These are phyloP conservation scores for Cinara cedri DNA, from an alignment of 2,888 invertebrate species.

Conservation along the genomic window DNA sequence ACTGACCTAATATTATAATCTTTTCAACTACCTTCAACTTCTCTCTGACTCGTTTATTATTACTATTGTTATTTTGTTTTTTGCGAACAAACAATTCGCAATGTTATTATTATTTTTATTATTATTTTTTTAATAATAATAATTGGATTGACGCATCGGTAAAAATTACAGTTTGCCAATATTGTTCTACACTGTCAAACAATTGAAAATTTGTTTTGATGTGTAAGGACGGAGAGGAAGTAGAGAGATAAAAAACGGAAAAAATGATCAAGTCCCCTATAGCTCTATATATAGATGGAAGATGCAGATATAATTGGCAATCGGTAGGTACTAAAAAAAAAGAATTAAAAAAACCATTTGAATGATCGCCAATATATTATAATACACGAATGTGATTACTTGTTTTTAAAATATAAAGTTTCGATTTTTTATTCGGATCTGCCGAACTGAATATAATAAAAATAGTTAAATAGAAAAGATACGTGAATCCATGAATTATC, in stretches of 20 bases:
- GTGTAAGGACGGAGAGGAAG: too few species aligned
- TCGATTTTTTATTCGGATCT: too few species aligned
- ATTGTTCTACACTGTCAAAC: background rate
- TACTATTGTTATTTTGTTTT: slow-evolving; percentile 28
- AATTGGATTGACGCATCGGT: slow-evolving; percentile 34
- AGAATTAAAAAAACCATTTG: slow-evolving; percentile 29
- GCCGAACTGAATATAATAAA: too few species aligned
- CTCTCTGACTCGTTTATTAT: slow-evolving; percentile 22
- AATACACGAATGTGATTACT: slow-evolving; percentile 19
- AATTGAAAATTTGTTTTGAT: slow-evolving; percentile 13
- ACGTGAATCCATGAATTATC: too few species aligned
- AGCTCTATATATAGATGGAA: slow-evolving; percentile 4
- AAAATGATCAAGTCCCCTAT: slow-evolving; percentile 28
- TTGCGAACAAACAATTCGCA: slow-evolving; percentile 1
- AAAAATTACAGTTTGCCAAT: slow-evolving; percentile 20
- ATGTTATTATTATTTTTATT: slow-evolving; percentile 26
- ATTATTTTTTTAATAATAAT: slow-evolving; percentile 8
- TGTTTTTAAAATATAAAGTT: background rate
- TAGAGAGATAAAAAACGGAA: slow-evolving; percentile 8
- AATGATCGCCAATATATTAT: slow-evolving; percentile 14
- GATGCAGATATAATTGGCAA: slow-evolving; percentile 24
- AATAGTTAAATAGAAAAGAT: too few species aligned
- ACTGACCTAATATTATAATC: slow-evolving; percentile 37
- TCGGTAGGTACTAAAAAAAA: background rate
- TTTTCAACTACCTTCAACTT: background rate